Percentiles rank a stretch among this genome's conserved stretches.
phyloP scores from a whole-genome alignment of 2,113 vertebrate genomes.

The Echinops telfairi region DNA sequence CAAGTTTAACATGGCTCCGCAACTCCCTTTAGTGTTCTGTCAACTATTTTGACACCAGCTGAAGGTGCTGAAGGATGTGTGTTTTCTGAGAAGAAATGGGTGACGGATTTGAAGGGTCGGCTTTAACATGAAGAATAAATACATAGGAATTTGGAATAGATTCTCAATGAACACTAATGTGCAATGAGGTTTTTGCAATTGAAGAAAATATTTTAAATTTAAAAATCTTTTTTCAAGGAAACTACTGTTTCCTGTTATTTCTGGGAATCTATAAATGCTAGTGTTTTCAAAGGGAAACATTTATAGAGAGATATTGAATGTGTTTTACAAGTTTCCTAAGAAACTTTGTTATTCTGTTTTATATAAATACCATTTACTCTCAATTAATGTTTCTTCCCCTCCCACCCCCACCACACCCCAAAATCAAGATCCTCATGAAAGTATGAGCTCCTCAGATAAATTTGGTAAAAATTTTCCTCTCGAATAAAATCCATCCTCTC shows the following conservation, averaged over 20 bases:
- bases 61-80: conserved; percentile 75
- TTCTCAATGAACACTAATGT: conserved; percentile 63
- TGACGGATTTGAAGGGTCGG: conserved; percentile 71
- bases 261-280: conserved; percentile 56
- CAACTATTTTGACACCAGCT: conserved; percentile 66
- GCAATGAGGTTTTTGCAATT: conserved; percentile 53
- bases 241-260: conserved; percentile 72
- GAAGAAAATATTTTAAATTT: conserved; percentile 60
- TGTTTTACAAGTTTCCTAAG: conserved; percentile 56
- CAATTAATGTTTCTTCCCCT: conserved; percentile 45
- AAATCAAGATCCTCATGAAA: conserved; percentile 1
- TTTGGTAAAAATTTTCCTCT: conserved; percentile 38
- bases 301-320: conserved; percentile 63
- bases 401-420: not conserved
- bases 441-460: not conserved
- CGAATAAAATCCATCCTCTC: conserved; percentile 41
- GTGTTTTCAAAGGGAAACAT: conserved; percentile 67
- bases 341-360: conserved; percentile 63
- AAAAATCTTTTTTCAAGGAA: conserved; percentile 46
- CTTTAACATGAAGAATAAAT: conserved; percentile 71
- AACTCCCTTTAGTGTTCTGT: conserved; percentile 73
- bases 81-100: conserved; percentile 74
- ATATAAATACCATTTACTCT: conserved; percentile 59
- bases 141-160: conserved; percentile 74
- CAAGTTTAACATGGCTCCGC: conserved; percentile 75